phyloP scores from a whole-genome alignment of 2,797 vertebrate genomes.

The Macropodus opercularis region DNA sequence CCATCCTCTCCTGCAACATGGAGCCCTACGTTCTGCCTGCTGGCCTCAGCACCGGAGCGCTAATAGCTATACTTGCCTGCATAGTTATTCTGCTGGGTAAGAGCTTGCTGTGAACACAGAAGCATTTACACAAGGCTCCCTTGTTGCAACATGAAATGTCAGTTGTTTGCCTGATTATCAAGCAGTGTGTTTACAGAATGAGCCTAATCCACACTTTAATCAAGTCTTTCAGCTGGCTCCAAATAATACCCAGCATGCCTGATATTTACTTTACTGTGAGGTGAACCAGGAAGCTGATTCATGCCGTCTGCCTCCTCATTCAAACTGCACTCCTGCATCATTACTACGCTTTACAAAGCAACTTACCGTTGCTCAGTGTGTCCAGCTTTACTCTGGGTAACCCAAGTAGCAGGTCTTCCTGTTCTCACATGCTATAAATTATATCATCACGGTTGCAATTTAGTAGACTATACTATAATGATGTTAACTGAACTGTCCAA shows the following conservation, averaged over 20 bases:
- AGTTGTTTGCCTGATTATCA: background rate
- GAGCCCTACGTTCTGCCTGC: slow-evolving; percentile 90
- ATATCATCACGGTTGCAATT: background rate
- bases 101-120: background rate
- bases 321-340: background rate
- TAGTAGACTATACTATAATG: too few species aligned
- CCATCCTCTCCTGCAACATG: slow-evolving; percentile 90
- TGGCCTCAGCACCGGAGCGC: slow-evolving; percentile 93
- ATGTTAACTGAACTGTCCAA: slow-evolving; percentile 48
- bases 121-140: background rate
- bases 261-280: background rate
- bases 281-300: background rate
- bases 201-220: background rate
- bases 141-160: background rate
- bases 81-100: slow-evolving; percentile 95
- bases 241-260: background rate
- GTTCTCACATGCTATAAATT: background rate
- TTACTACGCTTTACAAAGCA: too few species aligned
- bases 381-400: background rate
- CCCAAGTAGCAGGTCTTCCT: background rate
- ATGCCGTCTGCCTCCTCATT: background rate
- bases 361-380: too few species aligned
- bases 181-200: background rate
- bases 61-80: slow-evolving; percentile 96
- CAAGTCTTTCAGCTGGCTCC: background rate